These are phyloP conservation scores for Teleogryllus occipitalis DNA, from an alignment of 1,140 invertebrate genomes.

Conservation along the genomic window DNA sequence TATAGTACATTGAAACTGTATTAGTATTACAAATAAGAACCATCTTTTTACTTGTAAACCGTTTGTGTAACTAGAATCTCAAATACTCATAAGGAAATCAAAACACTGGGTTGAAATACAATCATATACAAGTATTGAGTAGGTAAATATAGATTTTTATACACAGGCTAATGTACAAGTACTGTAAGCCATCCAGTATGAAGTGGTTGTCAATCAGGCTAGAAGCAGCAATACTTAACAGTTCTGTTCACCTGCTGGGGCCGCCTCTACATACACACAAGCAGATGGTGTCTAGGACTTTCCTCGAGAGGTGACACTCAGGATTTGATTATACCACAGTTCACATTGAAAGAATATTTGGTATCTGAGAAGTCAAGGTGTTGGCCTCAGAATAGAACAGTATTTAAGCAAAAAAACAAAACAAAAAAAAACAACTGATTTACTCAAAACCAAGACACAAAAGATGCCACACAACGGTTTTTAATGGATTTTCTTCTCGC, in stretches of 20 bases:
- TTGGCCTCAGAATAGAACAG: not conserved
- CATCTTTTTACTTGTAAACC: not conserved
- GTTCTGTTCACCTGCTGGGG: not conserved
- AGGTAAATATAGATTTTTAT: constrained; percentile 2
- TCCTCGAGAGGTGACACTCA: not conserved
- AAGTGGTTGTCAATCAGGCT: constrained; percentile 1
- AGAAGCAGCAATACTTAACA: not conserved
- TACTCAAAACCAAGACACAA: not conserved
- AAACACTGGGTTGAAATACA: not conserved
- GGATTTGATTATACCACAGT: not conserved
- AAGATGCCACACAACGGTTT: not conserved
- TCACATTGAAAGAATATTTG: not conserved
- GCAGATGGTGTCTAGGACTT: not conserved
- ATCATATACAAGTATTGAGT: constrained; percentile 1
- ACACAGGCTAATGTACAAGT: constrained; percentile 4
- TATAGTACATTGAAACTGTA: constrained; percentile 1
- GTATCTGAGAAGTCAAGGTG: not conserved
- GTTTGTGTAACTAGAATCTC: not conserved
- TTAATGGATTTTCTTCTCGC: too few species aligned
- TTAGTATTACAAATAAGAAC: not conserved
- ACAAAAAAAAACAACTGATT: not conserved
- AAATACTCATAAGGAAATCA: not conserved
- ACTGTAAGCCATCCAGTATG: not conserved
- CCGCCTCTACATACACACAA: not conserved
- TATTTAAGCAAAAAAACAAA: not conserved